These are phyloP conservation scores for Caretta caretta DNA, from an alignment of 2,113 vertebrate species.

Conservation along the genomic window DNA sequence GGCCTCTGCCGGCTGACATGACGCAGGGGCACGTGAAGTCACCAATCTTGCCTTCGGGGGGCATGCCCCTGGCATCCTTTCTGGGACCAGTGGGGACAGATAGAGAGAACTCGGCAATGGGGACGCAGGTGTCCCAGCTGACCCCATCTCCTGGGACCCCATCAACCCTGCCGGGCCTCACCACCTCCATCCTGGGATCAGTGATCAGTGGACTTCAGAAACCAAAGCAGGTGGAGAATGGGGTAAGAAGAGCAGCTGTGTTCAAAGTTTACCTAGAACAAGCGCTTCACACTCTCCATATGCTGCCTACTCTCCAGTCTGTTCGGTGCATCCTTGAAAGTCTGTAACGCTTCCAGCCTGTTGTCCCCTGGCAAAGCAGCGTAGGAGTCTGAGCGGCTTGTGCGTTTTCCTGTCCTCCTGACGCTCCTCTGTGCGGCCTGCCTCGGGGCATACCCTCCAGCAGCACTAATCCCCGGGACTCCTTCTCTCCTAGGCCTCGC, in stretches of 20 bases:
- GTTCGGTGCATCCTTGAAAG: neutral
- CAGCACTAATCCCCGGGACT: neutral
- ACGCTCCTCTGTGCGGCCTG: neutral
- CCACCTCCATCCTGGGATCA: constrained; percentile 80
- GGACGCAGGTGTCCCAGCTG: constrained; percentile 74
- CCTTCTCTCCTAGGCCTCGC: constrained; percentile 76
- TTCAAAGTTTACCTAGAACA: neutral
- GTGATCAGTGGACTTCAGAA: constrained; percentile 80
- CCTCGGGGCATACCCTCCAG: neutral
- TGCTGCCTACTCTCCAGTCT: neutral
- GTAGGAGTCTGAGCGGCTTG: neutral
- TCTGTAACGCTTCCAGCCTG: neutral
- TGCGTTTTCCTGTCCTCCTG: neutral
- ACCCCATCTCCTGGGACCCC: constrained; percentile 69
- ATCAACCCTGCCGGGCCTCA: constrained; percentile 79
- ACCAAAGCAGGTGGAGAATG: constrained; percentile 68
- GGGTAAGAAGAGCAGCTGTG: constrained; percentile 76
- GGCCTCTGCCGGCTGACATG: constrained; percentile 78
- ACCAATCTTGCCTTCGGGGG: constrained; percentile 51
- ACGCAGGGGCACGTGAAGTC: constrained; percentile 79
- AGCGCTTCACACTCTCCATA: neutral
- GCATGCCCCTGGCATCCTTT: constrained; percentile 70
- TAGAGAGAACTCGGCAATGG: constrained; percentile 79
- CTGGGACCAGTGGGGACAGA: constrained; percentile 77
- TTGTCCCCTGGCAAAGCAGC: neutral